Evolutionary conservation across 2,113 vertebrate genomes (phyloP).

Genomic region (Cnemophilus loriae): DNA sequence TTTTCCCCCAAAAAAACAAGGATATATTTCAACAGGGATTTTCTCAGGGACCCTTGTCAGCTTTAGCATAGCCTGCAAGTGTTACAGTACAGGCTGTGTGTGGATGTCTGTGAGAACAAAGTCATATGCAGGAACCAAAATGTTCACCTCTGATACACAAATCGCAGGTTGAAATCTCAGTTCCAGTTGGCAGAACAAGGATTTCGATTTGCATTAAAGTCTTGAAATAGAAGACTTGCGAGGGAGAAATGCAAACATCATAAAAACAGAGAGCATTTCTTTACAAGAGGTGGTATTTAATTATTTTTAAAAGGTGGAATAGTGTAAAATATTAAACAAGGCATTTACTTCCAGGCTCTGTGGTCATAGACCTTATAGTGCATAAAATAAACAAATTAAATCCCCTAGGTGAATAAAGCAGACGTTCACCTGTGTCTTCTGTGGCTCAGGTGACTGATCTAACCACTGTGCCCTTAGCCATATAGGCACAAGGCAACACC

Average conservation of each 20-base stretch:
- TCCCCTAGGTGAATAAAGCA: neutral
- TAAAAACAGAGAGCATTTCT: neutral
- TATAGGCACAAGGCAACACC: neutral
- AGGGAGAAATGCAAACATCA: neutral
- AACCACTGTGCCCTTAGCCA: neutral
- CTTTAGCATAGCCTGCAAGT: neutral
- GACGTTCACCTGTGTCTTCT: neutral
- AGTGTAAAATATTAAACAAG: neutral
- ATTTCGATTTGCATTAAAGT: neutral
- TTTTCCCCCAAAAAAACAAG: rapidly evolving
- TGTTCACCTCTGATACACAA: neutral
- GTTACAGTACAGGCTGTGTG: neutral
- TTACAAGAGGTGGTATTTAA: neutral
- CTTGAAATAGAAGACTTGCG: neutral
- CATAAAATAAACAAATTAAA: neutral
- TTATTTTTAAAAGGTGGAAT: neutral
- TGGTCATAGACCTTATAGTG: neutral
- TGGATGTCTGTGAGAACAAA: neutral
- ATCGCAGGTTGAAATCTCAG: neutral
- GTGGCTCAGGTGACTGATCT: neutral
- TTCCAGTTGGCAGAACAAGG: neutral
- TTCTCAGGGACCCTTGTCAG: neutral
- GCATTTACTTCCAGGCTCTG: neutral
- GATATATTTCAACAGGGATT: neutral
- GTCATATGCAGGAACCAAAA: neutral